Percentiles rank a stretch among this genome's conserved stretches.
Evolutionary conservation across 2,797 vertebrate species (phyloP).

Genomic region (Rhinella marina): DNA sequence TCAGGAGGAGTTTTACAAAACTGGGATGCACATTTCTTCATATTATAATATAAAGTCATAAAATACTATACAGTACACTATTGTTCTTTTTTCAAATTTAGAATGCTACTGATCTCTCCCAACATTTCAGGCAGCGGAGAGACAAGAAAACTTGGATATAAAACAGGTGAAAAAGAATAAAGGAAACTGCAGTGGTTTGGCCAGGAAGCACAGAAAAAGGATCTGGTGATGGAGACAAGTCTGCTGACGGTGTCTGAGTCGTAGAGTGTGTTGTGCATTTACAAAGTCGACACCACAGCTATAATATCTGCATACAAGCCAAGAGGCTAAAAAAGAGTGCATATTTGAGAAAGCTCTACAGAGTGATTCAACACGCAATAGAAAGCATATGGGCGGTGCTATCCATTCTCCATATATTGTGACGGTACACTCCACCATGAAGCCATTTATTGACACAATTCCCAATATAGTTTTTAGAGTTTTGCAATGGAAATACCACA

Average conservation of each 20-base stretch:
- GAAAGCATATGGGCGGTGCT: neutral
- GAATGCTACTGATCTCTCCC: neutral
- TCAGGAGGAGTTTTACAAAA: neutral
- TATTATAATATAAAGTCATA: neutral
- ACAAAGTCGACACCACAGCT: neutral
- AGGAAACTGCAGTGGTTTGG: slow-evolving; percentile 4
- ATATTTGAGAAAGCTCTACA: neutral
- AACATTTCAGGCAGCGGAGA: neutral
- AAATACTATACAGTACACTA: neutral
- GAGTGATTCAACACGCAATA: neutral
- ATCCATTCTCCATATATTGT: neutral
- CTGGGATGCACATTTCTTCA: no score
- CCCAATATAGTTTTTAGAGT: no score
- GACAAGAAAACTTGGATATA: neutral
- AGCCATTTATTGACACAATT: neutral
- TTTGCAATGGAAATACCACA: no score
- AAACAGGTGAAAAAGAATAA: slow-evolving; percentile 22
- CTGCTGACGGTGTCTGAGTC: neutral
- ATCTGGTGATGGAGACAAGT: slow-evolving; percentile 33
- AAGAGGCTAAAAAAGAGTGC: neutral
- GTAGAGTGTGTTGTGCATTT: slow-evolving; percentile 1
- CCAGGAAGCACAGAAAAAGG: slow-evolving; percentile 19
- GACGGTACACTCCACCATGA: neutral
- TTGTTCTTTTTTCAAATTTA: neutral
- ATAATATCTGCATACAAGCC: neutral